A percentile compares a stretch with the other conserved stretches of the same genome.
Evolutionary conservation across 2,888 invertebrate species (phyloP).

Genomic region (Mimas tiliae): DNA sequence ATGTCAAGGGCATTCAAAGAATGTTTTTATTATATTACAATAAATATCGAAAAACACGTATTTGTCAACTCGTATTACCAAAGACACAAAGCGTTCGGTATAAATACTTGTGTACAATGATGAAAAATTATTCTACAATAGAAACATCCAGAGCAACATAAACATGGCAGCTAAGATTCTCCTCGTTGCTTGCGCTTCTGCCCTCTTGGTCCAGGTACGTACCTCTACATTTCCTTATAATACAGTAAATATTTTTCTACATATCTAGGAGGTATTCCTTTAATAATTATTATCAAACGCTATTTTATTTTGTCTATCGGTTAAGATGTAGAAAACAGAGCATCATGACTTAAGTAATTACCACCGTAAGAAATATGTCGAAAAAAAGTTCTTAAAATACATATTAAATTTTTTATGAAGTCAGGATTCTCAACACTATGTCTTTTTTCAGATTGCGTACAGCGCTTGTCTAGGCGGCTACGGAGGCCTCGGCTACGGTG

Average conservation of each 20-base stretch:
- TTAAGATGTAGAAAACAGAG: no score
- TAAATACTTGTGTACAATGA: not conserved
- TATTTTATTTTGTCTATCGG: no score
- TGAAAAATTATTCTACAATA: not conserved
- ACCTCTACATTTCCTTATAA: not conserved
- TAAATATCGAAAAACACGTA: not conserved
- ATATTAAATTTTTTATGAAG: no score
- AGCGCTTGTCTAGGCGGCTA: not conserved
- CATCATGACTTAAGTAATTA: no score
- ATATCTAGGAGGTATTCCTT: no score
- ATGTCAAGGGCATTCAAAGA: not conserved
- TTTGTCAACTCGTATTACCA: not conserved
- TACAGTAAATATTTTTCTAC: no score
- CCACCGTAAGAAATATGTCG: no score
- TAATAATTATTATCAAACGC: no score
- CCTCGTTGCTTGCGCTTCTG: conserved; percentile 30
- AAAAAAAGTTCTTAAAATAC: no score
- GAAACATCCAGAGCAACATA: not conserved
- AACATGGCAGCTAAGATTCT: conserved; percentile 25
- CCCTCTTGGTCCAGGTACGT: conserved; percentile 40
- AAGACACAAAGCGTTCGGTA: not conserved
- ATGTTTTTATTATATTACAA: not conserved
- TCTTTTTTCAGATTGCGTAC: no score
- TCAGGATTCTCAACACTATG: no score
- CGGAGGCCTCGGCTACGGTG: conserved; percentile 8